Percentiles rank a stretch among this genome's conserved stretches.
These are phyloP conservation scores for Ceramica pisi DNA, from an alignment of 2,888 invertebrate genomes.

Conservation along the genomic window DNA sequence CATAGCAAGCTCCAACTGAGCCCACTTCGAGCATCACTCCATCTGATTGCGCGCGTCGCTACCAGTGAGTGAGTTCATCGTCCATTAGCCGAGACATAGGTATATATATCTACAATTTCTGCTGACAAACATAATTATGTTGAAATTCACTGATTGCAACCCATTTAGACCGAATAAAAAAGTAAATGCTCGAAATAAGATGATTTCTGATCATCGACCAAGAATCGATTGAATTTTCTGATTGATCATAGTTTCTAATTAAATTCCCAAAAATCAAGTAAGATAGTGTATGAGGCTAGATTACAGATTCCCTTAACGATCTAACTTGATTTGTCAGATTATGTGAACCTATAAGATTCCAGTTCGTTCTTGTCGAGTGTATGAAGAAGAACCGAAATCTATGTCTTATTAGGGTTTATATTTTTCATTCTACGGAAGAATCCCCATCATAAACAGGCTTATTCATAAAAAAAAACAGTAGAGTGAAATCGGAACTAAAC, in stretches of 20 bases:
- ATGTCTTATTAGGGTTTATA: constrained; percentile 14
- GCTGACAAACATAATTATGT: too few species aligned
- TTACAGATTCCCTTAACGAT: background rate
- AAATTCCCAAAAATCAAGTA: constrained; percentile 3
- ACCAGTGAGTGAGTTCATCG: background rate
- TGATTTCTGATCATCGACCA: too few species aligned
- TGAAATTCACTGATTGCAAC: too few species aligned
- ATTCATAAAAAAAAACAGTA: too few species aligned
- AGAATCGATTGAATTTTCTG: too few species aligned
- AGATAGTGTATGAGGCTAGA: background rate
- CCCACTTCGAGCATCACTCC: background rate
- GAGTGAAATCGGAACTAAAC: too few species aligned
- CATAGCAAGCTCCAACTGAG: background rate
- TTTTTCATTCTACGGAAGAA: too few species aligned
- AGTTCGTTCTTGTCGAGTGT: too few species aligned
- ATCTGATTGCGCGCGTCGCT: background rate
- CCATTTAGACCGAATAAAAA: too few species aligned
- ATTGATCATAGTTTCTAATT: background rate
- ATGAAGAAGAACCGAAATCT: background rate
- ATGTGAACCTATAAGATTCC: background rate
- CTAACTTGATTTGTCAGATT: background rate
- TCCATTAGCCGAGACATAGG: background rate
- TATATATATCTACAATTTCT: too few species aligned
- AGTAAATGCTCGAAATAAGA: too few species aligned
- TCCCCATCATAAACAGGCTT: too few species aligned